Base-by-base conservation (phyloP, 2,888 invertebrate species). In the Lapara coniferarum region DNA sequence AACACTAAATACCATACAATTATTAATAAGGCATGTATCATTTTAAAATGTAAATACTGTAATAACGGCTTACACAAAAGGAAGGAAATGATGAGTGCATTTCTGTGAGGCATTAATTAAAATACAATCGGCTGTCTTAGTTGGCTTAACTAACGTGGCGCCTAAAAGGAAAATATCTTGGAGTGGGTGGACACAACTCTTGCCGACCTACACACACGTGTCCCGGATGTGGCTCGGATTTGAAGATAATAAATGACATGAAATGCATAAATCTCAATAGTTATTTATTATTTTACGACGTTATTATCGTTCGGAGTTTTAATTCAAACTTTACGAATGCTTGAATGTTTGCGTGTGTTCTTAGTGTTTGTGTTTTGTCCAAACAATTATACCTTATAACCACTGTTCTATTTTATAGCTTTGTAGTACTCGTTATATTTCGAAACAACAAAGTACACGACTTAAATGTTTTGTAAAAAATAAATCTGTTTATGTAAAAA, bases 121-220 rank as follows among this genome's bases (percentile, higher is more conserved):
- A 83, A 82, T 82, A 82, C 82, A 83, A 83, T 82, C 77, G 80
- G 56, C 69, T 71, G 69, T 69, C 69, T 51, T 69, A 63, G 68
- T 51, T 14, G 25, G 5, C 6, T 53, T 19, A 16, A 30, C 63
- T 44, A 55, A 56, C 16, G 51, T 63, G 63, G 56, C 57, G 58
- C 57, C 58, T 70, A 68, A 68, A 66, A 70, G 72, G 57, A 68
- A 71, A 74, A 68, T 52, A 49, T 72, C 67, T 70, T 66, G 72
- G 71, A 73, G 83, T 84, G 79, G 84, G 84, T 77, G 82, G 79
- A 77, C 78, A 74, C 73, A 82, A 77, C 78, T 83, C 78, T 76
- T 80, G 72, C 30, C 72, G 44, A 14, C 72, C 76, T 73, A 72
- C 73, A 69, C 76, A 71, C 75, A 79, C 77, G 76, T 77, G 76